Evolutionary conservation across 1,140 invertebrate species (phyloP), one percentile per base, ranked within the genome.

Genomic region (Drosophila sturtevanti): DNA sequence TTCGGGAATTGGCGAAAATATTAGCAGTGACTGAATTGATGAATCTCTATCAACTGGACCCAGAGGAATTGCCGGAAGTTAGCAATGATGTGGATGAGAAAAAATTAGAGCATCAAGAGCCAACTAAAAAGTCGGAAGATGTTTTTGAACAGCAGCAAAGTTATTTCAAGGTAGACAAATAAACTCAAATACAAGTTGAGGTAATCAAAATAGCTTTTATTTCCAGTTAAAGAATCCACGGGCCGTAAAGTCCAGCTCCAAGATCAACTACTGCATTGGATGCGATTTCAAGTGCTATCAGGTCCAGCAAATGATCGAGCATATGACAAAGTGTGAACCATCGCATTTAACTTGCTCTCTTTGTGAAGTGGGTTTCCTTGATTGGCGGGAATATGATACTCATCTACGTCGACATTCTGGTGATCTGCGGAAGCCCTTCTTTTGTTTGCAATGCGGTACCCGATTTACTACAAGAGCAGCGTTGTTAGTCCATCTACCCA

Each of bases 401-500:
- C 94, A 94, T 78, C 73, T 94, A 5, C 78, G 86, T n/a, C 85
- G 90, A 9, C 94, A 94, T 80, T 89, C 91, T 24, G 89, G 92
- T n/a, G 91, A 92, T 9, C 38, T 89, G 11, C 79, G 87, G 4
- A 90, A 92, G 24, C 93, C 93, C 11, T 94, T 93, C 75, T 93
- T 93, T 68, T 94, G 94, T 64, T 75, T 91, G 4, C 85, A 92
- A 12, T 94, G 94, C 81, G 92, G 93, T 31, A 78, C 87, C 31
- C 87, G 93, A 31, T 94, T 94, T 81, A 92, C 92, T 67, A 94
- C 93, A 0, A 90, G 92, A 66, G 93, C 93, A 9, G 92, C 93
- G 16, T 76, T 94, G 11, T 92, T 92, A 21, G 80, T 93, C 21
- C 94, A 94, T 79, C 73, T 92, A 24, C 94, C 94, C 2, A 94